phyloP scores from a whole-genome alignment of 2,797 vertebrate genomes.

The Ceyx erithaca region DNA sequence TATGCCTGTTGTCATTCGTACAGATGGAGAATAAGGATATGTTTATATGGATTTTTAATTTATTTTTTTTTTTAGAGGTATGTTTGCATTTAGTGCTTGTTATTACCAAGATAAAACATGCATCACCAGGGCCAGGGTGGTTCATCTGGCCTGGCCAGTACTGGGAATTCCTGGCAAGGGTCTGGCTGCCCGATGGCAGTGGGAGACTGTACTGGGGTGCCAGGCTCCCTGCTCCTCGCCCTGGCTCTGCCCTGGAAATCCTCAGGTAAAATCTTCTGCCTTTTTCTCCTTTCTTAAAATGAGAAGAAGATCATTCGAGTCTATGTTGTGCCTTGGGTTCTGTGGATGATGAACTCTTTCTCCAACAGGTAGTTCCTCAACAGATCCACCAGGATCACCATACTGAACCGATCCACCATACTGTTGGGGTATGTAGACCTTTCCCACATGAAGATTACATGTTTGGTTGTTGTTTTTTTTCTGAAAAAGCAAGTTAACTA shows the following conservation, averaged over 20 bases:
- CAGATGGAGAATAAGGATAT: background rate
- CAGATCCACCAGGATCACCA: background rate
- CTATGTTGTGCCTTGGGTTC: background rate
- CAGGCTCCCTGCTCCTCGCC: background rate
- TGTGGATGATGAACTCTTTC: background rate
- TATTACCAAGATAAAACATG: too few relatives aligned
- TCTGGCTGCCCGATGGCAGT: rapidly evolving
- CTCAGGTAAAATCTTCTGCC: background rate
- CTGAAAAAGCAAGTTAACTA: background rate
- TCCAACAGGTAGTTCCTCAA: background rate
- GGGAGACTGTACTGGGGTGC: background rate
- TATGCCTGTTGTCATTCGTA: background rate
- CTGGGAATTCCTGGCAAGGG: background rate
- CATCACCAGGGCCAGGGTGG: background rate
- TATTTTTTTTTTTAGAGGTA: background rate
- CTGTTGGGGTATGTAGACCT: rapidly evolving
- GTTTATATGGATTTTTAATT: background rate
- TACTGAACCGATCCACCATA: background rate
- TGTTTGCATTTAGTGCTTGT: background rate
- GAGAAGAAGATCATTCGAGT: background rate
- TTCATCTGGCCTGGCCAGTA: background rate
- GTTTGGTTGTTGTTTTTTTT: background rate
- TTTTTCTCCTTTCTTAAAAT: background rate
- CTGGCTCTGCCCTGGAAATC: background rate
- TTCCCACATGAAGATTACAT: background rate